Conservation (phyloP, 2,113 vertebrate genomes). For the Amia ocellicauda region DNA sequence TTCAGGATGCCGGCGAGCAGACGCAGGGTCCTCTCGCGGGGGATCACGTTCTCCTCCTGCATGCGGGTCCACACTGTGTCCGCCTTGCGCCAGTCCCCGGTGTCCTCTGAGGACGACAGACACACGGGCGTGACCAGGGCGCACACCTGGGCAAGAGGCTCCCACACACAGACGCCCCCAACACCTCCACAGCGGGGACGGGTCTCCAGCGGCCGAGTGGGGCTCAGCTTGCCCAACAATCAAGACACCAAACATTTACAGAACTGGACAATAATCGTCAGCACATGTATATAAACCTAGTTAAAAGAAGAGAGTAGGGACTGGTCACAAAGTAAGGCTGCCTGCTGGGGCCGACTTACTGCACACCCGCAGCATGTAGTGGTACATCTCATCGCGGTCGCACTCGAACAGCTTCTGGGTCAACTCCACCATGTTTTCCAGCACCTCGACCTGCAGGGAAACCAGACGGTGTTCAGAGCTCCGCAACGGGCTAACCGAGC, state of each 20-base stretch:
- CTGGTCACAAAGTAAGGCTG: no score
- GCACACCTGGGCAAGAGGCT: neutral
- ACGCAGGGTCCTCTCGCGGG: conserved; percentile 74
- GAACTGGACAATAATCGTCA: no score
- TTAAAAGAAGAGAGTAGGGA: no score
- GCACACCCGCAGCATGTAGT: conserved; percentile 70
- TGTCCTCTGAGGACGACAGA: conserved; percentile 64
- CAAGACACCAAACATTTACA: no score
- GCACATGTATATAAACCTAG: no score
- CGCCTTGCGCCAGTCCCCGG: conserved; percentile 74
- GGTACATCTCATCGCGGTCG: conserved; percentile 90
- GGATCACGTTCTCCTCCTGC: conserved; percentile 89
- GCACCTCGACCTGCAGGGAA: conserved; percentile 67
- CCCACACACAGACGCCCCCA: no score
- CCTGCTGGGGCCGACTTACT: conserved; percentile 65
- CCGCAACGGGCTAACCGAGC: neutral
- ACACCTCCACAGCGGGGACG: no score
- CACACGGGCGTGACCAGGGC: no score
- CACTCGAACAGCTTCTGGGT: conserved; percentile 88
- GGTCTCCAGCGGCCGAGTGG: no score
- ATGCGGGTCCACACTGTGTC: conserved; percentile 87
- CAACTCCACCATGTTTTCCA: conserved; percentile 84
- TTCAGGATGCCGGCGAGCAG: conserved; percentile 75
- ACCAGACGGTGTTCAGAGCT: conserved; percentile 1
- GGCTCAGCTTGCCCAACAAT: no score